These are phyloP conservation scores for Amblyraja radiata DNA, from an alignment of 2,797 vertebrate genomes.

Conservation along the genomic window DNA sequence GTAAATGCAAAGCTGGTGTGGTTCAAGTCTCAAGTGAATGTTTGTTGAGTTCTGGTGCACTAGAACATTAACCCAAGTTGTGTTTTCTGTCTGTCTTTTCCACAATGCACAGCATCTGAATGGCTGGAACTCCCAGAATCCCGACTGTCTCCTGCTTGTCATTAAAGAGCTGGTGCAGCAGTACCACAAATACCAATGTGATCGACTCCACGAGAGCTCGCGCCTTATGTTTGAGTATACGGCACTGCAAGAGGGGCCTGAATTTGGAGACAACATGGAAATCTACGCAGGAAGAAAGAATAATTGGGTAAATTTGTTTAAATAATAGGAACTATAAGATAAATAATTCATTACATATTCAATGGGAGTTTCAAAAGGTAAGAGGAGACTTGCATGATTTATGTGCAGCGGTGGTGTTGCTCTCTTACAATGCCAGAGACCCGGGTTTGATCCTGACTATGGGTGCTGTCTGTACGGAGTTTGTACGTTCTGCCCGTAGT, in stretches of 20 bases:
- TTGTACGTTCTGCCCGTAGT: too few relatives aligned
- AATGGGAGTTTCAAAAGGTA: slow-evolving; percentile 25
- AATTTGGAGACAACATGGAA: slow-evolving; percentile 87
- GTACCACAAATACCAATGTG: slow-evolving; percentile 91
- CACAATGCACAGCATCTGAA: slow-evolving; percentile 71
- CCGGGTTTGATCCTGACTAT: too few relatives aligned
- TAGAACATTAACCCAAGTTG: slow-evolving; percentile 37
- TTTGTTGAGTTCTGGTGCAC: neutral
- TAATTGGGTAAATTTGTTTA: slow-evolving; percentile 76
- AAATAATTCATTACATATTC: slow-evolving; percentile 35
- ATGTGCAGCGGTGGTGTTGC: too few relatives aligned
- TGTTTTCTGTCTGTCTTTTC: slow-evolving; percentile 43
- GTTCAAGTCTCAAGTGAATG: neutral
- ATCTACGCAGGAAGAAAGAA: slow-evolving; percentile 91
- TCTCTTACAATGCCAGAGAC: too few relatives aligned
- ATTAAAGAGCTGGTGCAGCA: slow-evolving; percentile 96
- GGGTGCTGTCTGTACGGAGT: too few relatives aligned
- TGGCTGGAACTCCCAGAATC: slow-evolving; percentile 80
- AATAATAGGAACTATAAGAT: slow-evolving; percentile 32
- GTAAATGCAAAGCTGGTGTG: slow-evolving; percentile 11
- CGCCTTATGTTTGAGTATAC: slow-evolving; percentile 95
- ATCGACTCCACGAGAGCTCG: slow-evolving; percentile 86
- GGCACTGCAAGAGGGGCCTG: slow-evolving; percentile 86
- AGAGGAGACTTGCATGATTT: slow-evolving; percentile 21
- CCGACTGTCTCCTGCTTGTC: slow-evolving; percentile 85